Conservation (phyloP, 2,888 invertebrate species). For the Seira sanloemensis region DNA sequence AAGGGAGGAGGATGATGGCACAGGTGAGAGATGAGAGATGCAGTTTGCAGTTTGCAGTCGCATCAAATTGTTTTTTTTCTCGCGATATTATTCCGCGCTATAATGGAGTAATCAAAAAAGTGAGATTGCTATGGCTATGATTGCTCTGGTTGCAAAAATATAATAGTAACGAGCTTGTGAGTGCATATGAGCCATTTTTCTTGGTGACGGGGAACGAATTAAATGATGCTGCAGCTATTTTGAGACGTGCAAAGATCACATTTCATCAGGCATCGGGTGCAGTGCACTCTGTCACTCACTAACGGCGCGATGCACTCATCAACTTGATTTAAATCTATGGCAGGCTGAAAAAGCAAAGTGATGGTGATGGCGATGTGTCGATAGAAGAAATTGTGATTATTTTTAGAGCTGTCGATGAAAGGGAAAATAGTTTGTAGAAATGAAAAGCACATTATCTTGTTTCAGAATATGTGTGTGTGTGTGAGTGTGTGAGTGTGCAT, state of each 20-base stretch:
- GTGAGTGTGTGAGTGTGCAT: neutral
- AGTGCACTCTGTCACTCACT: too few relatives aligned
- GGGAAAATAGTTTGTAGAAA: neutral
- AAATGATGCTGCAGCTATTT: neutral
- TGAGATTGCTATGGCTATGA: neutral
- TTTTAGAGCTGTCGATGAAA: neutral
- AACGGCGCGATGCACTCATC: neutral
- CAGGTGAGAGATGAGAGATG: too few relatives aligned
- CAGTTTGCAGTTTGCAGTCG: too few relatives aligned
- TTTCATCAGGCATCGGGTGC: too few relatives aligned
- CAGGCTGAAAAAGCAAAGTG: too few relatives aligned
- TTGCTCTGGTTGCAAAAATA: neutral
- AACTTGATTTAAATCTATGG: constrained; percentile 14
- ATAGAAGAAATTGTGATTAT: too few relatives aligned
- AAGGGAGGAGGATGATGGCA: too few relatives aligned
- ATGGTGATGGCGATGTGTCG: too few relatives aligned
- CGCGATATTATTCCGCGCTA: too few relatives aligned
- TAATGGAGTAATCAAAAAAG: constrained; percentile 12
- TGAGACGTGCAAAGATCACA: neutral
- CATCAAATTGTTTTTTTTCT: too few relatives aligned
- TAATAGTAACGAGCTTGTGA: too few relatives aligned
- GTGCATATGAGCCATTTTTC: neutral
- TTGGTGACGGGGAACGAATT: neutral
- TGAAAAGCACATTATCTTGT: too few relatives aligned
- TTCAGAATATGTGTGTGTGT: neutral